Conservation (phyloP, 2,888 invertebrate genomes). For the Erebia epiphron region DNA sequence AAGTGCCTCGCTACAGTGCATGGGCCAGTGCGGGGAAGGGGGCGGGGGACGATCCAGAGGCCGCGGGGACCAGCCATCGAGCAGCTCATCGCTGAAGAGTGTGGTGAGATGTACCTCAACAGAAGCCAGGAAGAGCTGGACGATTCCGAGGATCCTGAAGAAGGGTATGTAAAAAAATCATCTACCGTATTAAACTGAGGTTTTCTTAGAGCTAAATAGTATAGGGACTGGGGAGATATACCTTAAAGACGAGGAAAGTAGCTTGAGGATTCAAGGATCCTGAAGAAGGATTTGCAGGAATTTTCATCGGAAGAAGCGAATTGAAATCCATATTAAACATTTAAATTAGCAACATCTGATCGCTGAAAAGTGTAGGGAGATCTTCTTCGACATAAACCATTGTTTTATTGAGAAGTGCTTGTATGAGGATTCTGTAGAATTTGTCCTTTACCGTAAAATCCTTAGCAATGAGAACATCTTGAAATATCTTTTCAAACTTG, state of each 20-base stretch:
- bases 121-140: constrained; percentile 82
- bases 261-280: constrained; percentile 83
- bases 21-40: constrained; percentile 61
- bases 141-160: constrained; percentile 84
- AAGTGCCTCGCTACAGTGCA: constrained; percentile 75
- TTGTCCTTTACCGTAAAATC: too few species aligned
- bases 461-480: too few species aligned
- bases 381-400: neutral
- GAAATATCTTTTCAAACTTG: too few species aligned
- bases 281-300: constrained; percentile 68
- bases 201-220: neutral
- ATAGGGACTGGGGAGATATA: neutral
- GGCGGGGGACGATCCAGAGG: constrained; percentile 61
- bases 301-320: neutral
- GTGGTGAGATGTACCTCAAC: constrained; percentile 68
- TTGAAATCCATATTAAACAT: too few species aligned
- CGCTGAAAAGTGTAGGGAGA: neutral
- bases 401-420: too few species aligned
- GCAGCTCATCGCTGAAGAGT: constrained; percentile 75
- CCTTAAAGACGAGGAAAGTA: constrained; percentile 79
- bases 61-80: constrained; percentile 72
- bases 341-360: neutral
- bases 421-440: too few species aligned
- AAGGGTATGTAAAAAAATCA: constrained; percentile 54
- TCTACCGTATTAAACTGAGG: neutral